Base-by-base conservation (phyloP, 2,888 invertebrate genomes). In the Chloromyia formosa region DNA sequence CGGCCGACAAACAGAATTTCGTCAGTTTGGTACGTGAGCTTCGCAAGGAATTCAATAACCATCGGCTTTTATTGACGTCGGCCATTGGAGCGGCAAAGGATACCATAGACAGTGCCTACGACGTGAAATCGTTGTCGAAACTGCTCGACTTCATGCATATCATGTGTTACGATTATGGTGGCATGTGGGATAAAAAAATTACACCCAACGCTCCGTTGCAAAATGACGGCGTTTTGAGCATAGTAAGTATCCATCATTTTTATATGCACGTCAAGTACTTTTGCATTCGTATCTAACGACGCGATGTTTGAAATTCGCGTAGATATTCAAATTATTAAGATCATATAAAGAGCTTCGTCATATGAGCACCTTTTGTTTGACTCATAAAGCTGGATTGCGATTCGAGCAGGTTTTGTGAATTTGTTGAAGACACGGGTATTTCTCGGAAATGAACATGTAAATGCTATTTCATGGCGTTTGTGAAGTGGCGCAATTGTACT, bases 91-190 rank as follows among this genome's bases (percentile, higher is more conserved):
- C 94, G 0, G 91, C 92, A 0, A 91, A 91, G 81, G 87, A 88
- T 35, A 93, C 92, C 0, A 93, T 94, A 81, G 92, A 94, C 77
- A 84, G 88, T 0, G 93, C 92, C 0, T 96, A 96, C 81, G 92
- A 95, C 82, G 87, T 96, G 14, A 86, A 89, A 5, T 89, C 90
- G 77, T 86, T 96, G 14, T 89, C 91, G 16, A 84, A 89, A 0
- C 90, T 91, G 81, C 82, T 93, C 54, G 92, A 93, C 82, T 90
- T 88, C 74, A 88, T 95, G 49, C 94, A 95, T 79, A 89, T 95
- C 82, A 95, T 95, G 95, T 92, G 93, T 77, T 96, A 96, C 83
- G 95, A 96, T 83, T 95, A 94, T 83, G 94, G 94, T 79, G 95
- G 95, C 0, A 89, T 92, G 5, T 95, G 94, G 94, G 93, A 95